phyloP scores from a whole-genome alignment of 2,888 invertebrate genomes.

The Microctonus aethiopoides region DNA sequence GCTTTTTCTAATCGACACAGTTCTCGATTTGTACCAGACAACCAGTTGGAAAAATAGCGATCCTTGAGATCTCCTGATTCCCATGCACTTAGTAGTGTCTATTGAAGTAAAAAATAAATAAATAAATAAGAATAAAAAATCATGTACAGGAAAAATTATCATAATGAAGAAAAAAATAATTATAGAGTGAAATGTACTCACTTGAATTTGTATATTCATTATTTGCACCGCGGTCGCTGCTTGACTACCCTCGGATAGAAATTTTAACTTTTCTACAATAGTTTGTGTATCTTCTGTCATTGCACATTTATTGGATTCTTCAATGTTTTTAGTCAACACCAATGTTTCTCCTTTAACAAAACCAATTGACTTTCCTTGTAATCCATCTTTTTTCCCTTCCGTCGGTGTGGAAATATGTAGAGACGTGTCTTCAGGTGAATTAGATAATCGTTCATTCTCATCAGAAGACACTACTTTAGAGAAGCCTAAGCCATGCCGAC shows the following conservation, averaged over 20 bases:
- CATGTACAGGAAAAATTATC: not conserved
- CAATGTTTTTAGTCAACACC: conserved; percentile 40
- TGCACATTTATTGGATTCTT: conserved; percentile 60
- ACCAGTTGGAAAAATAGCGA: conserved; percentile 73
- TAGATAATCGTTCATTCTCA: conserved; percentile 27
- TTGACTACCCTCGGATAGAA: conserved; percentile 71
- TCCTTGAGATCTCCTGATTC: conserved; percentile 72
- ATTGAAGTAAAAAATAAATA: no score
- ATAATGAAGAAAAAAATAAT: not conserved
- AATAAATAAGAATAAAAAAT: not conserved
- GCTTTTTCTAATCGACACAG: conserved; percentile 74
- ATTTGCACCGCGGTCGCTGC: conserved; percentile 71
- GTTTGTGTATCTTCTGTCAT: conserved; percentile 66
- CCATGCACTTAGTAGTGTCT: conserved; percentile 77
- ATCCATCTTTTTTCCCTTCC: conserved; percentile 32
- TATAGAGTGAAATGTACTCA: conserved; percentile 53
- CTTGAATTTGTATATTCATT: conserved; percentile 74
- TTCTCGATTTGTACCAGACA: conserved; percentile 72
- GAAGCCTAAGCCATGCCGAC: conserved; percentile 63
- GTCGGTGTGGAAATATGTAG: conserved; percentile 13
- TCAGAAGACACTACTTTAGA: conserved; percentile 47
- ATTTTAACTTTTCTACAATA: conserved; percentile 71
- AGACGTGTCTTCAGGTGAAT: conserved; percentile 30
- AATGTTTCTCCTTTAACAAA: conserved; percentile 47
- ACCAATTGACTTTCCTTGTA: conserved; percentile 41